phyloP scores from a whole-genome alignment of 2,113 vertebrate species.

The Aspiorhynchus laticeps region DNA sequence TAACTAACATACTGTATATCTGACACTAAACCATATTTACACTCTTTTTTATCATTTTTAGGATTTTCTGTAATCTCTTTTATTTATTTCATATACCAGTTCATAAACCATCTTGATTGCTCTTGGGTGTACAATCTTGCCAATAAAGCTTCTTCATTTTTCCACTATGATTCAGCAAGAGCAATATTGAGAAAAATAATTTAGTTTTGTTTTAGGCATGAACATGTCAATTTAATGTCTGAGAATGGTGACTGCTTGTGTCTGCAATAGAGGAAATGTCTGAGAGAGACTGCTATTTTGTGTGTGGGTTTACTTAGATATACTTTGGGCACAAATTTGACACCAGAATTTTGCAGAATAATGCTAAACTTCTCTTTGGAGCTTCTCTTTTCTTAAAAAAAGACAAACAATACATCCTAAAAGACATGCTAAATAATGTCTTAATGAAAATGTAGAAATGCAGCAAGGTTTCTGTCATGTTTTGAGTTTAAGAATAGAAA shows the following conservation, averaged over 20 bases:
- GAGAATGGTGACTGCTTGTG: neutral
- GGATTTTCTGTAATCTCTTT: neutral
- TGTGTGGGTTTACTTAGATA: neutral
- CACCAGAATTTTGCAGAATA: neutral
- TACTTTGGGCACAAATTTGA: neutral
- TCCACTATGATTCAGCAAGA: neutral
- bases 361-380: neutral
- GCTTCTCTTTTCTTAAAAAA: neutral
- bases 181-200: neutral
- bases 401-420: neutral
- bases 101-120: neutral
- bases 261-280: neutral
- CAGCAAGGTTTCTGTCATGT: neutral
- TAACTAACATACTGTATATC: neutral
- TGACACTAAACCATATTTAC: neutral
- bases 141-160: neutral
- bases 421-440: neutral
- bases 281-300: neutral
- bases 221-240: slow-evolving; percentile 1
- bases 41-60: neutral
- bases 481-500: neutral
- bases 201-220: neutral
- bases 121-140: neutral
- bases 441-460: neutral
- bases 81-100: slow-evolving; percentile 11